Base-by-base conservation (phyloP, 2,888 invertebrate species). In the Yponomeuta sedellus region DNA sequence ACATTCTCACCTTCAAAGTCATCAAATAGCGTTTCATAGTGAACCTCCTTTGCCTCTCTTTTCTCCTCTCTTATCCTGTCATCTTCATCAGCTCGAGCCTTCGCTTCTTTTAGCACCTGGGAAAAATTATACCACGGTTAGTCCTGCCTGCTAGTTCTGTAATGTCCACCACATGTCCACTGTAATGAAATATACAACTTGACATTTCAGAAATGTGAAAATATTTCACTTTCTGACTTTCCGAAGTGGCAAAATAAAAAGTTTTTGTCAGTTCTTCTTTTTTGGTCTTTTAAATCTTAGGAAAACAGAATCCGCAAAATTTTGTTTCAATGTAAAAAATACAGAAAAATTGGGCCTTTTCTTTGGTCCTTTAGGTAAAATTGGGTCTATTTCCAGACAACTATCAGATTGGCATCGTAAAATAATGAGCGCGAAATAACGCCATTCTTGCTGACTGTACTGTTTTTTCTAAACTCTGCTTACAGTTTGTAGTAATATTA, bases 11-110 rank as follows among this genome's bases (percentile, higher is more conserved):
- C 97, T 90, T 97, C 96, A 85, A 94, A 95, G 83, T 97, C 96
- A 86, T 97, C 97, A 81, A 97, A 97, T 58, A 97, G 84, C 66
- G 94, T 92, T 84, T 97, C 96, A 79, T 96, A 96, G 73, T 96
- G 94, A 6, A 90, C 82, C 78, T 92, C 77, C 77, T 81, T 93
- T 0, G 85, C 92, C 74, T 80, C 92, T 70, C 88, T 91, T 78
- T 86, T 88, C 66, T 86, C 83, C 71, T 92, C 88, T 64, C 80
- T 77, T 19, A 89, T 80, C 73, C 87, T 88, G 70, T 93, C 93
- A 70, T 93, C 93, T 40, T 87, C 82, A 66, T 95, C 95, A 0
- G 95, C 93, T 73, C 92, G 94, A 68, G 92, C 94, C 80, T 94
- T 95, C 0, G 96, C 96, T 81, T 96, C 96, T 67, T 94, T 88